A percentile compares a stretch with the other conserved stretches of the same genome.
Conservation (phyloP, 2,797 vertebrate species). For the Mus spretus region DNA sequence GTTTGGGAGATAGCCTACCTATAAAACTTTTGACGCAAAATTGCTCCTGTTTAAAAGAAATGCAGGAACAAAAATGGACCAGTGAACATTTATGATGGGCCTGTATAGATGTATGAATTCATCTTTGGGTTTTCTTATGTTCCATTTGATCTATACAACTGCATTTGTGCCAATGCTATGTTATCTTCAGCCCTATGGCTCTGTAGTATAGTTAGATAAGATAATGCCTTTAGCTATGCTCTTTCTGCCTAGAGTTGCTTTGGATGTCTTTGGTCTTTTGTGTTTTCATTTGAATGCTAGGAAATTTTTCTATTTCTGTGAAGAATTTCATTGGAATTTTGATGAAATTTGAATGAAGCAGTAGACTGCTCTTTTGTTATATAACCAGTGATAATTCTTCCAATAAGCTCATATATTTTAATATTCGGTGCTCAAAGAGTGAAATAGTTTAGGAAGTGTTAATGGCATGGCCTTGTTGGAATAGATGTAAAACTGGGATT, state of each 20-base stretch:
- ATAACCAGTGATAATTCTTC: background rate
- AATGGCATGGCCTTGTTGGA: background rate
- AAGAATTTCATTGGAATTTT: background rate
- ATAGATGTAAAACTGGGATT: background rate
- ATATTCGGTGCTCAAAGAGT: background rate
- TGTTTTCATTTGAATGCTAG: background rate
- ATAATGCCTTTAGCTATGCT: background rate
- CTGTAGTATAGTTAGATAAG: background rate
- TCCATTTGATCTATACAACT: background rate
- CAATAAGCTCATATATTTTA: background rate
- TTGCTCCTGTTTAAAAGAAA: background rate
- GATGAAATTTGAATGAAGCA: background rate
- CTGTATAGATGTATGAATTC: background rate
- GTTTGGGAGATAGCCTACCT: background rate
- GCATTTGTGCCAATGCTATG: background rate
- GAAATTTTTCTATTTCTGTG: background rate
- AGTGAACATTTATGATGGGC: background rate
- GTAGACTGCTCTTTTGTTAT: background rate
- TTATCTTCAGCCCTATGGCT: background rate
- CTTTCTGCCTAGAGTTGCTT: background rate
- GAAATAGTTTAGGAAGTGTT: background rate
- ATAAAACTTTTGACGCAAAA: background rate
- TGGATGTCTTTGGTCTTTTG: background rate
- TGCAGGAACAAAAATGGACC: background rate
- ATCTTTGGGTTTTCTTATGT: background rate